These are phyloP conservation scores for Drosophila mimetica DNA, from an alignment of 2,888 invertebrate species.

Conservation along the genomic window DNA sequence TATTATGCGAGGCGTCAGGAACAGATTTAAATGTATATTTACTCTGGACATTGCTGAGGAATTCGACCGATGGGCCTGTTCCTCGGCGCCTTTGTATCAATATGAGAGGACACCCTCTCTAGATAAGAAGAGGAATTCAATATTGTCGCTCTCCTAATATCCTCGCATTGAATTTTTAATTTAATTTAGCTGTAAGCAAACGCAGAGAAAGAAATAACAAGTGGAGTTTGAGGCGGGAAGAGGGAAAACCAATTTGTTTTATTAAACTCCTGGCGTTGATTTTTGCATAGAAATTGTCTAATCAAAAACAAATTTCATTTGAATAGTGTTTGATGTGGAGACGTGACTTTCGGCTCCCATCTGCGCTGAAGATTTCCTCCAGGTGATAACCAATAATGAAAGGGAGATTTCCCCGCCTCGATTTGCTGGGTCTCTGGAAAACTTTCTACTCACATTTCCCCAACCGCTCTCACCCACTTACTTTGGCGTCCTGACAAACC, in stretches of 20 bases:
- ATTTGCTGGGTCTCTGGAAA: not conserved
- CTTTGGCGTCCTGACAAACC: slow-evolving; percentile 12
- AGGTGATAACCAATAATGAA: slow-evolving; percentile 43
- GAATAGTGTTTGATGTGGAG: slow-evolving; percentile 65
- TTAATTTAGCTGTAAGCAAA: slow-evolving; percentile 61
- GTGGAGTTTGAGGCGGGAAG: slow-evolving; percentile 1
- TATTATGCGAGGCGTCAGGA: slow-evolving; percentile 8
- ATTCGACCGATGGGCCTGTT: slow-evolving; percentile 1
- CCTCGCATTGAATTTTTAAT: slow-evolving; percentile 69
- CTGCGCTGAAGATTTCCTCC: slow-evolving; percentile 11
- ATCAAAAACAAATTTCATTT: slow-evolving; percentile 67
- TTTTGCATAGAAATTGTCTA: slow-evolving; percentile 70
- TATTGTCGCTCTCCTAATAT: slow-evolving; percentile 52
- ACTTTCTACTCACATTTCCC: not conserved
- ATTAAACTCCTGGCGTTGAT: slow-evolving; percentile 59
- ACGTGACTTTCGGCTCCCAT: slow-evolving; percentile 33
- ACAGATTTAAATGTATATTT: slow-evolving; percentile 3
- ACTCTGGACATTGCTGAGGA: not conserved
- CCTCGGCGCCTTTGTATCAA: slow-evolving; percentile 20
- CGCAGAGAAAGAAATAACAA: slow-evolving; percentile 1
- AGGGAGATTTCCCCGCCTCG: not conserved
- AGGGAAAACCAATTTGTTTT: slow-evolving; percentile 60
- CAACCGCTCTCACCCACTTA: not conserved
- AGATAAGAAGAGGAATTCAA: slow-evolving; percentile 47
- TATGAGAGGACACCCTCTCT: slow-evolving; percentile 8